Conservation (phyloP, 2,797 vertebrate genomes). For the Gastrophryne carolinensis region DNA sequence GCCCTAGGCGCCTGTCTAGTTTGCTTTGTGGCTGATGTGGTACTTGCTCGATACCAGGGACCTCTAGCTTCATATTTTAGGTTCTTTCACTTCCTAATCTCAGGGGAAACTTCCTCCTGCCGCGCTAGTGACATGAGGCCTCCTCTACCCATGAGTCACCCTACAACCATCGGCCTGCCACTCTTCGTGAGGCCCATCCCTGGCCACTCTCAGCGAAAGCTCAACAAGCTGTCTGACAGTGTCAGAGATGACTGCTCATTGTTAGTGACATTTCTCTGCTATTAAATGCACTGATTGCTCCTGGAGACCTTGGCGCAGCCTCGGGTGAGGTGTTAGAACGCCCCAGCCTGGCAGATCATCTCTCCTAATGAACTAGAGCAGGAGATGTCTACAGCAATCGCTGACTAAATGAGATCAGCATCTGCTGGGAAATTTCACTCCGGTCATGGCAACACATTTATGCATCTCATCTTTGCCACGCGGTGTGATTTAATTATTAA, state of each 20-base stretch:
- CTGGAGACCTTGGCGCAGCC: neutral
- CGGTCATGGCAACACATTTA: constrained; percentile 41
- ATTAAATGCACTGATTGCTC: constrained; percentile 7
- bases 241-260: neutral
- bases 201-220: too few species aligned
- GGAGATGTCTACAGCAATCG: constrained; percentile 2
- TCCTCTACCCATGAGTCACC: too few species aligned
- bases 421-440: constrained; percentile 47
- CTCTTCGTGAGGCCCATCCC: too few species aligned
- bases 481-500: constrained; percentile 40
- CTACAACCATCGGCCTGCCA: too few species aligned
- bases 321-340: neutral
- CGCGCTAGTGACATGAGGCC: too few species aligned
- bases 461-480: constrained; percentile 17
- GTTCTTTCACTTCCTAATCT: too few species aligned
- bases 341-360: constrained; percentile 15
- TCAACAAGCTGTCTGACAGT: neutral
- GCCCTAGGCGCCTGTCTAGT: too few species aligned
- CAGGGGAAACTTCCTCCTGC: too few species aligned
- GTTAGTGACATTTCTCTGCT: constrained; percentile 15
- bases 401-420: constrained; percentile 19
- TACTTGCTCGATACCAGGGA: too few species aligned
- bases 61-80: too few species aligned
- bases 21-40: too few species aligned
- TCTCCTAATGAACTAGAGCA: constrained; percentile 33